Conservation (phyloP, 2,888 invertebrate species). For the Chouioia cunea region DNA sequence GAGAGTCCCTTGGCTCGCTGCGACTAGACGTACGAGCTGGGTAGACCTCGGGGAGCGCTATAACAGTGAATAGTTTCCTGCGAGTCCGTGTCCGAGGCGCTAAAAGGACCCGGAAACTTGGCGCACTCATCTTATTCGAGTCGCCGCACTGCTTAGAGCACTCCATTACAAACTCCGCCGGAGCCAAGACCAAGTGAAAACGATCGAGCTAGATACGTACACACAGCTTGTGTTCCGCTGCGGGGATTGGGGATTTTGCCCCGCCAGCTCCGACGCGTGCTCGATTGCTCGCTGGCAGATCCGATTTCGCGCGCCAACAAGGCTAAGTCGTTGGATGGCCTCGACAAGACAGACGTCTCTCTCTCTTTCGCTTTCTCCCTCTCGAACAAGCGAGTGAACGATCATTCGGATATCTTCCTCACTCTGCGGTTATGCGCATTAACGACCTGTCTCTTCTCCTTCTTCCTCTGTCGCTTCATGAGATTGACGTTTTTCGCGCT, state of each 20-base stretch:
- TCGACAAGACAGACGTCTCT: too few species aligned
- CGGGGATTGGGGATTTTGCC: not conserved
- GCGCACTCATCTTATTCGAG: not conserved
- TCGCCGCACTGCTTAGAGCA: slow-evolving; percentile 6
- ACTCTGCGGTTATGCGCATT: too few species aligned
- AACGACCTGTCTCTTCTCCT: too few species aligned
- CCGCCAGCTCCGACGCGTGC: not conserved
- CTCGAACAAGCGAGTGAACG: too few species aligned
- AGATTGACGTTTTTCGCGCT: too few species aligned
- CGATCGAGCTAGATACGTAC: slow-evolving; percentile 36
- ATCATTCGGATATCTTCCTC: too few species aligned
- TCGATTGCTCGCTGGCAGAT: slow-evolving; percentile 7
- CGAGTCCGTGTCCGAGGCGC: slow-evolving; percentile 34
- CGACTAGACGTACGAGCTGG: too few species aligned
- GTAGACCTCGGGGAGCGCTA: slow-evolving; percentile 39
- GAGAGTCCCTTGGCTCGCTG: slow-evolving; percentile 24
- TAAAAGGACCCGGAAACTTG: slow-evolving; percentile 45
- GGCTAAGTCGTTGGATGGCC: not conserved
- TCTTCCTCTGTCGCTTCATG: too few species aligned
- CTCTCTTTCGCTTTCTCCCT: too few species aligned
- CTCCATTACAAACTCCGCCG: slow-evolving; percentile 42
- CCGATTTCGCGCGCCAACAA: slow-evolving; percentile 17
- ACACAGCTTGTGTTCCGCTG: too few species aligned
- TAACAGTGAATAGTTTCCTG: slow-evolving; percentile 42
- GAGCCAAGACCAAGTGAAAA: slow-evolving; percentile 39